Percentiles rank a stretch among this genome's conserved stretches.
Conservation (phyloP, 2,113 vertebrate genomes). For the Corapipo altera region DNA sequence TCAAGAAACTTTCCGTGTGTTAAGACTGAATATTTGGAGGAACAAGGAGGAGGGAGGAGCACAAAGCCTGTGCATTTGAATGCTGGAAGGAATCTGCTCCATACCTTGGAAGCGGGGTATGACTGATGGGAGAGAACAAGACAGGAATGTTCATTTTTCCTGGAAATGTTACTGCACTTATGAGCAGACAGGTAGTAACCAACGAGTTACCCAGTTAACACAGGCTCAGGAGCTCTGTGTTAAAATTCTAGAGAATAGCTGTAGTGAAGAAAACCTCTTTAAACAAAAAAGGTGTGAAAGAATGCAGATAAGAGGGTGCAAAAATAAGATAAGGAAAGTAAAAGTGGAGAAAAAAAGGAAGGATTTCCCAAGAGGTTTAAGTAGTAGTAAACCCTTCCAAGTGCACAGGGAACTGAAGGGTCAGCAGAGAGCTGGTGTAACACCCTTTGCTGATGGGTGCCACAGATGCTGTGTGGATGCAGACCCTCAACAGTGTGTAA, state of each 20-base stretch:
- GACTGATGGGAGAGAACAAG: neutral
- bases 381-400: neutral
- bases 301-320: constrained; percentile 36
- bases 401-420: neutral
- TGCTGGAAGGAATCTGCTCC: neutral
- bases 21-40: constrained; percentile 9
- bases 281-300: constrained; percentile 41
- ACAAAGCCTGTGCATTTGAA: neutral
- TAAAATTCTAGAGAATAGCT: neutral
- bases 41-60: neutral
- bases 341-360: constrained; percentile 45
- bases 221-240: constrained; percentile 8
- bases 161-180: constrained; percentile 27
- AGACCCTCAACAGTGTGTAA: too few species aligned
- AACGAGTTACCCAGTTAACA: constrained; percentile 47
- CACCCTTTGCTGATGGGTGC: accelerated
- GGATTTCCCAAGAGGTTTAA: constrained; percentile 17
- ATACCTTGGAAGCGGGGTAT: neutral
- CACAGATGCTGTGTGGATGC: neutral
- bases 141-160: constrained; percentile 13
- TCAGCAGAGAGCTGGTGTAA: neutral
- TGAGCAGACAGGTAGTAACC: neutral
- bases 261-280: constrained; percentile 49
- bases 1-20: neutral
- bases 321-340: constrained; percentile 50